phyloP scores from a whole-genome alignment of 2,113 vertebrate genomes.

The Oreochromis spilurus region DNA sequence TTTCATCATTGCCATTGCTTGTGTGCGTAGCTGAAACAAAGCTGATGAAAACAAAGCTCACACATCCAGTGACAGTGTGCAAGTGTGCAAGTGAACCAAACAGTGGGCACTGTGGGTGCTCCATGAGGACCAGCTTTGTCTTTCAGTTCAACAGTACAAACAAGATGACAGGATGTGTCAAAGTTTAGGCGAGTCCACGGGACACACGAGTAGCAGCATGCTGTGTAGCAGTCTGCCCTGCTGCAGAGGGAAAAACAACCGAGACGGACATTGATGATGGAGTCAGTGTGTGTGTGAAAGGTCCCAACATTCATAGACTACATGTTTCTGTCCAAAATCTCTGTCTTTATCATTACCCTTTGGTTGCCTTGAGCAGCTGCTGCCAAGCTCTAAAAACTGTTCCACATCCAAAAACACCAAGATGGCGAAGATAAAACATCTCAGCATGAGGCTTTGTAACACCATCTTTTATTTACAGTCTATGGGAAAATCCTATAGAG shows the following conservation, averaged over 20 bases:
- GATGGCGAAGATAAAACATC: not conserved
- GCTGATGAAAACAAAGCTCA: not conserved
- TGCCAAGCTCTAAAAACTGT: not conserved
- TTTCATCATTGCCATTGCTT: not conserved
- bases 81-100: not conserved
- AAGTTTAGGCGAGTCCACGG: not conserved
- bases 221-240: not conserved
- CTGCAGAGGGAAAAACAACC: not conserved
- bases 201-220: not conserved
- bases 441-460: not conserved
- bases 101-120: not conserved
- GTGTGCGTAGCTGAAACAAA: not conserved
- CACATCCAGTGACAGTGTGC: not conserved
- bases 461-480: not conserved
- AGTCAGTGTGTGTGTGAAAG: not conserved
- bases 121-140: not conserved
- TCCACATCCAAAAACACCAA: not conserved
- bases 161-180: not conserved
- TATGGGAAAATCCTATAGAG: not conserved
- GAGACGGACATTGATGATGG: not conserved
- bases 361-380: not conserved
- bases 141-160: not conserved
- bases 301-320: not conserved
- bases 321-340: not conserved
- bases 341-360: not conserved